phyloP scores from a whole-genome alignment of 2,113 vertebrate species.

The Mustelus asterias region DNA sequence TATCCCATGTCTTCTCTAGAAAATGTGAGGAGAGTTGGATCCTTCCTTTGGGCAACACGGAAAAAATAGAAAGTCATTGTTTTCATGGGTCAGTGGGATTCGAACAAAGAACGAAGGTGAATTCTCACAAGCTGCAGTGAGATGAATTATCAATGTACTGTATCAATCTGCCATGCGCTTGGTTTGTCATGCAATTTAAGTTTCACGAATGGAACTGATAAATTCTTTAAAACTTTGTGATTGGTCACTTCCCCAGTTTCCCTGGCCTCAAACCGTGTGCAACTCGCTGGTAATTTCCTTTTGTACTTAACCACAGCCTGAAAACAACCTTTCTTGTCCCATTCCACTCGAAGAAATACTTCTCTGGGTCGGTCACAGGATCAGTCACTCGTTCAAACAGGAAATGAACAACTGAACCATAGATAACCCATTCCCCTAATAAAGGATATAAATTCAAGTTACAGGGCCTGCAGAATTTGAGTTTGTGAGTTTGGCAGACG shows the following conservation, averaged over 20 bases:
- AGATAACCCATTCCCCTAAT: not conserved
- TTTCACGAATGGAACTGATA: conserved; percentile 20
- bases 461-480: not conserved
- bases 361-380: not conserved
- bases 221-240: not conserved
- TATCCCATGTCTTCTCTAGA: not conserved
- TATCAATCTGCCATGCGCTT: conserved; percentile 30
- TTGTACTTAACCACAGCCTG: conserved; percentile 24
- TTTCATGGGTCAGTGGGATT: conserved; percentile 27
- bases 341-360: conserved; percentile 8
- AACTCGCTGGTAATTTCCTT: conserved; percentile 4
- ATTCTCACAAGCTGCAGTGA: conserved; percentile 14
- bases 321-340: not conserved
- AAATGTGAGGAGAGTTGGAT: not conserved
- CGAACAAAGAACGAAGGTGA: conserved; percentile 6
- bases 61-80: conserved; percentile 20
- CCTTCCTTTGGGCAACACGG: not conserved
- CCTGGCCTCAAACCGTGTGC: not conserved
- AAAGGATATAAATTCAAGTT: not conserved
- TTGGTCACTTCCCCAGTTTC: conserved; percentile 8
- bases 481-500: not conserved
- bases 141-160: conserved; percentile 20
- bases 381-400: conserved; percentile 31
- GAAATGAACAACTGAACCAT: conserved; percentile 37
- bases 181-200: not conserved